Evolutionary conservation across 2,113 vertebrate genomes (phyloP).

Genomic region (Xiphorhynchus elegans): DNA sequence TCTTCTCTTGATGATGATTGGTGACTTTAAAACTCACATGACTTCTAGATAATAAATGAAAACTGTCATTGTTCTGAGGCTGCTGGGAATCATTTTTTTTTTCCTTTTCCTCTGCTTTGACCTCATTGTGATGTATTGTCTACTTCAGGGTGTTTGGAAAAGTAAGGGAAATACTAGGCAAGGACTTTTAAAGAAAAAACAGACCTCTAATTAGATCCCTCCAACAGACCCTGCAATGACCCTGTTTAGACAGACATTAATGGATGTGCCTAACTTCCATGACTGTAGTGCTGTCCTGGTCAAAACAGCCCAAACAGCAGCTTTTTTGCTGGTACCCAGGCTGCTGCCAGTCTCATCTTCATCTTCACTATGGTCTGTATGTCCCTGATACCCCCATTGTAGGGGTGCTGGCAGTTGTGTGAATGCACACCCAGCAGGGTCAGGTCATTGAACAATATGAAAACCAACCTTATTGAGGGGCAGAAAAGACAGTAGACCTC

Average conservation of each 20-base stretch:
- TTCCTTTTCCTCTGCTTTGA: slow-evolving; percentile 44
- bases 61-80: slow-evolving; percentile 53
- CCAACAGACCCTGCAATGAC: slow-evolving; percentile 56
- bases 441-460: neutral
- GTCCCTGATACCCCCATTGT: neutral
- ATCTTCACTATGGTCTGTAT: neutral
- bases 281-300: neutral
- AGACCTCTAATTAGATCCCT: slow-evolving; percentile 51
- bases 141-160: slow-evolving; percentile 65
- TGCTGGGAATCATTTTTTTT: slow-evolving; percentile 10
- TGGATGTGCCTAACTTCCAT: neutral
- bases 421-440: neutral
- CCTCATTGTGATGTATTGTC: slow-evolving; percentile 71
- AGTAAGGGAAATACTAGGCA: slow-evolving; percentile 52
- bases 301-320: neutral
- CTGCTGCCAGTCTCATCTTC: neutral
- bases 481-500: neutral
- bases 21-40: slow-evolving; percentile 66
- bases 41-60: slow-evolving; percentile 66
- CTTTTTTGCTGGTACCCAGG: neutral
- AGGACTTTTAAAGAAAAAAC: slow-evolving; percentile 69
- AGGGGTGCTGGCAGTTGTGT: neutral
- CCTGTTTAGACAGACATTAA: slow-evolving; percentile 40
- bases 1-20: slow-evolving; percentile 67
- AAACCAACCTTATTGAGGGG: neutral